phyloP scores from a whole-genome alignment of 2,113 vertebrate species.

The Brachirus orientalis region DNA sequence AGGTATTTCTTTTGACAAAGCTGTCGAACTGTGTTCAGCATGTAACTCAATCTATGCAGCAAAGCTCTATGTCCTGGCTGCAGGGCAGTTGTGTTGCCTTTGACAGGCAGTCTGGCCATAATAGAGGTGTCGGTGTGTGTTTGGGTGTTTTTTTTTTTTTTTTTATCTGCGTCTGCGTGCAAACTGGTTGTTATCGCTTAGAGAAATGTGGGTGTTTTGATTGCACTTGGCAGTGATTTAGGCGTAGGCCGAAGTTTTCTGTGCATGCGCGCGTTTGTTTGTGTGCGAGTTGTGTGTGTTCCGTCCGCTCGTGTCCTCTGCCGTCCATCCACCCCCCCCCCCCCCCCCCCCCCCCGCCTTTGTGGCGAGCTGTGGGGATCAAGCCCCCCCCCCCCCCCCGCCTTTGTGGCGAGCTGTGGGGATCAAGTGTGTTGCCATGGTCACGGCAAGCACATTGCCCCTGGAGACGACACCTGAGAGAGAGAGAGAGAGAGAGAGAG shows the following conservation, averaged over 20 bases:
- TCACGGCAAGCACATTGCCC: conserved; percentile 50
- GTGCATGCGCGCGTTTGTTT: conserved; percentile 2
- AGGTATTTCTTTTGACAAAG: conserved; percentile 45
- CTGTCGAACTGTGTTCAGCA: conserved; percentile 37
- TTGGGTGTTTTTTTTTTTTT: neutral
- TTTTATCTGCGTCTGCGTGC: neutral
- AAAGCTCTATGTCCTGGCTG: conserved; percentile 33
- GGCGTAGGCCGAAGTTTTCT: neutral
- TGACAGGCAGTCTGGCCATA: conserved; percentile 48
- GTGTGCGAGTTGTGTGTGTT: neutral
- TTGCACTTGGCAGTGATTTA: neutral
- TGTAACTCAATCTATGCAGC: conserved; percentile 48
- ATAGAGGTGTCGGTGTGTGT: conserved; percentile 53
- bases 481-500: conserved; percentile 55
- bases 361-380: conserved; percentile 60
- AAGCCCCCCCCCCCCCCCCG: too few relatives aligned
- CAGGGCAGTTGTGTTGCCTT: conserved; percentile 44
- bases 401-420: conserved; percentile 55
- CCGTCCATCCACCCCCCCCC: too few relatives aligned
- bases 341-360: too few relatives aligned
- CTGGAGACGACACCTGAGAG: conserved; percentile 49
- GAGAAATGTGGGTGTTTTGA: neutral
- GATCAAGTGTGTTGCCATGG: conserved; percentile 72
- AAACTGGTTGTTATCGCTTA: neutral
- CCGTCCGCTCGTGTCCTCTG: conserved; percentile 10